Conservation (phyloP, 2,797 vertebrate species). For the Typhlichthys eigenmanni region DNA sequence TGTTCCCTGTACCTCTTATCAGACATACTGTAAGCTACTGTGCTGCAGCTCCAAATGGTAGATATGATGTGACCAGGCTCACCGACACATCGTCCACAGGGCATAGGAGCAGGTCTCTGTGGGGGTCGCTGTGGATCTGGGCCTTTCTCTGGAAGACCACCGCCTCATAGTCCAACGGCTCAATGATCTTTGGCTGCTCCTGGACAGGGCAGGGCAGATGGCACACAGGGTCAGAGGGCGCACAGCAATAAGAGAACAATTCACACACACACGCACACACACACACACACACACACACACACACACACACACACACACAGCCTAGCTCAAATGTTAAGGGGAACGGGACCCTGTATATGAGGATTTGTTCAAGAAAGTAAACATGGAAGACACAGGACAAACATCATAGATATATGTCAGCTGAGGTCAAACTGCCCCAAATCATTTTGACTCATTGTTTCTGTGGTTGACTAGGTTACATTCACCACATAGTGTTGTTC, state of each 20-base stretch:
- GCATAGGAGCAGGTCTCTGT: conserved; percentile 94
- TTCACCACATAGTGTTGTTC: too few relatives aligned
- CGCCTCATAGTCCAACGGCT: conserved; percentile 93
- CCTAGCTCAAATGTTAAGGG: too few relatives aligned
- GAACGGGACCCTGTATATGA: too few relatives aligned
- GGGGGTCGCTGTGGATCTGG: conserved; percentile 96
- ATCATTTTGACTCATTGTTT: too few relatives aligned
- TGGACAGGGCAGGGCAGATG: conserved; percentile 43
- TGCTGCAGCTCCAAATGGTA: not conserved
- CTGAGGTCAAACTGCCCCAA: too few relatives aligned
- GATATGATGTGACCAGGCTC: conserved; percentile 52
- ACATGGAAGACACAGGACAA: too few relatives aligned
- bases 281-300: too few relatives aligned
- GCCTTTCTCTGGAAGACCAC: conserved; percentile 92
- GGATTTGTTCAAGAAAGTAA: too few relatives aligned
- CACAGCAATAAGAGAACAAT: not conserved
- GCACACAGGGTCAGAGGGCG: not conserved
- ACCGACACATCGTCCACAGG: conserved; percentile 93
- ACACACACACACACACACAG: too few relatives aligned
- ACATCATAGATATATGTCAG: too few relatives aligned
- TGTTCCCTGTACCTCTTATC: not conserved
- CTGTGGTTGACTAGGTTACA: too few relatives aligned
- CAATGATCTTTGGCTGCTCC: conserved; percentile 95
- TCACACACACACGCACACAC: too few relatives aligned
- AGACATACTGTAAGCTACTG: not conserved